These are phyloP conservation scores for Scaptodrosophila lebanonensis DNA, from an alignment of 1,140 invertebrate species.

Conservation along the genomic window DNA sequence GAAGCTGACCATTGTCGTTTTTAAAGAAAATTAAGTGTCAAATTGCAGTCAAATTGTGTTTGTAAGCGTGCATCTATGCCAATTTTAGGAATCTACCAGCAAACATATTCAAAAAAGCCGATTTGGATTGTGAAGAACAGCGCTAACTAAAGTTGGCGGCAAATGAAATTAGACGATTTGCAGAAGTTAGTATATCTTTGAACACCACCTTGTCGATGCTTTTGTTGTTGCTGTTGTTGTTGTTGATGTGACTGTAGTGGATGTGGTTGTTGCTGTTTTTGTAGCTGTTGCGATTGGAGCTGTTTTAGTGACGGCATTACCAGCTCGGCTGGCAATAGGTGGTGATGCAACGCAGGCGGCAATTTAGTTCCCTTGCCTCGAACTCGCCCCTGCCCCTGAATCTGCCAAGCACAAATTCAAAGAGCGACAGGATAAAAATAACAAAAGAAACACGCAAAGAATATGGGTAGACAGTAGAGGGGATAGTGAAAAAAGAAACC, in stretches of 20 bases:
- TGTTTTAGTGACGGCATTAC: conserved; percentile 49
- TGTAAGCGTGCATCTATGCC: too few species aligned
- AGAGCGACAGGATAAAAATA: conserved; percentile 3
- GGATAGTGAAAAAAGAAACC: too few species aligned
- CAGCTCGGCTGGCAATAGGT: conserved; percentile 22
- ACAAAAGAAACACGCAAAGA: conserved; percentile 24
- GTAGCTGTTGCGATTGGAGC: conserved; percentile 46
- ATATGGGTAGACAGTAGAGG: too few species aligned
- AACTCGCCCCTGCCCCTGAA: conserved; percentile 55
- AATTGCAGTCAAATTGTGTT: too few species aligned
- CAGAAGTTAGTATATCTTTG: conserved; percentile 67
- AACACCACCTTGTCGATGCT: conserved; percentile 67
- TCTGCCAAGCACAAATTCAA: conserved; percentile 14
- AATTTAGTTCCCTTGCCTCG: conserved; percentile 56
- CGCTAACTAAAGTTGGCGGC: conserved; percentile 70
- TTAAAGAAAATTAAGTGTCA: too few species aligned
- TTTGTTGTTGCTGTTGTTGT: conserved; percentile 39
- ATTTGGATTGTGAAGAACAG: conserved; percentile 42
- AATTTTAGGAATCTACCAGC: too few species aligned
- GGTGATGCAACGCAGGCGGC: conserved; percentile 44
- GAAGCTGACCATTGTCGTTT: too few species aligned
- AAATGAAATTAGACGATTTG: conserved; percentile 73
- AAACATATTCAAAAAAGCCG: too few species aligned
- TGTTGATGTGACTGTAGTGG: conserved; percentile 22
- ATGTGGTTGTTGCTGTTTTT: conserved; percentile 30